These are phyloP conservation scores for Brachypodius melanocephalos DNA, from an alignment of 2,113 vertebrate genomes.

Conservation along the genomic window DNA sequence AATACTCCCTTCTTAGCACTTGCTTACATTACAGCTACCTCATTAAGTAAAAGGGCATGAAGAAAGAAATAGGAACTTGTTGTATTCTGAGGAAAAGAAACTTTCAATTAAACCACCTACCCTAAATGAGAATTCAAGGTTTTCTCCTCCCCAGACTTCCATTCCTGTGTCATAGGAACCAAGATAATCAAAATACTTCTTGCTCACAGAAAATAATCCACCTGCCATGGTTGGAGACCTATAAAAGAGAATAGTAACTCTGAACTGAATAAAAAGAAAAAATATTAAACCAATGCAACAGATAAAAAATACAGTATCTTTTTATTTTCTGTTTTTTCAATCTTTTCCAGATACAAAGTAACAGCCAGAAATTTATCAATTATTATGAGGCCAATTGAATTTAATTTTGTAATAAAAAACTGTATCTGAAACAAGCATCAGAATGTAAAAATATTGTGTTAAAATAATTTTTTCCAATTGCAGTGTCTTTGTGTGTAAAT, in stretches of 20 bases:
- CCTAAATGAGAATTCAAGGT: constrained; percentile 97
- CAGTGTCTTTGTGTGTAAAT: neutral
- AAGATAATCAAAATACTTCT: constrained; percentile 92
- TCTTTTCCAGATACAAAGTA: neutral
- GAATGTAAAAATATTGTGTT: neutral
- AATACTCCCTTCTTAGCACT: neutral
- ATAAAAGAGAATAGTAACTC: neutral
- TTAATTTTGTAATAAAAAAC: neutral
- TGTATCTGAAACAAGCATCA: neutral
- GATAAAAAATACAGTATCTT: neutral
- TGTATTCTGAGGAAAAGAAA: neutral
- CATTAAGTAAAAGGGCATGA: neutral
- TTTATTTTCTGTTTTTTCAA: neutral
- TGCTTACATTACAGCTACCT: neutral
- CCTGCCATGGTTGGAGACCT: constrained; percentile 99
- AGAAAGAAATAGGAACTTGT: neutral
- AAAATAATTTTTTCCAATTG: neutral
- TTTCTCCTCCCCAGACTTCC: constrained; percentile 99
- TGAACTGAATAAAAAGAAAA: neutral
- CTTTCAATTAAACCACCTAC: constrained; percentile 71
- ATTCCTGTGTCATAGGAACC: constrained; percentile 98
- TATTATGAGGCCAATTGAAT: neutral
- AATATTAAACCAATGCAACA: neutral
- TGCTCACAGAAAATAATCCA: constrained; percentile 93
- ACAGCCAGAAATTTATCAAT: neutral